These are phyloP conservation scores for Aphelinus atriplicis DNA, from an alignment of 1,140 invertebrate species.

Conservation along the genomic window DNA sequence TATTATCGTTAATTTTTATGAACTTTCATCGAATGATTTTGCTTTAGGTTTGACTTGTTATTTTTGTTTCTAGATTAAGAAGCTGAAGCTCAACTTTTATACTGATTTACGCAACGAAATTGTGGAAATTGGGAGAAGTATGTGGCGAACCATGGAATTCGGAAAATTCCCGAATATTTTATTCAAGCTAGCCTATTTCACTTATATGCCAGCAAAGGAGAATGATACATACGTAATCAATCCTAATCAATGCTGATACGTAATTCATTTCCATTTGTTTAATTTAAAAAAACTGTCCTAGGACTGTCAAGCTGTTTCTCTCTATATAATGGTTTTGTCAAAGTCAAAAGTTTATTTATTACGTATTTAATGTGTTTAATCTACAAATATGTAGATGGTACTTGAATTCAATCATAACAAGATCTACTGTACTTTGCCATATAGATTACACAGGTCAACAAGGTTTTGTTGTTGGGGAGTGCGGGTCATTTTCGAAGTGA, in stretches of 20 bases:
- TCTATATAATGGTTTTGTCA: no score
- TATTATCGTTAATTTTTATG: not conserved
- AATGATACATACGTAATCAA: conserved; percentile 45
- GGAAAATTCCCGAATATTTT: conserved; percentile 50
- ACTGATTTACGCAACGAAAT: conserved; percentile 48
- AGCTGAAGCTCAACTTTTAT: conserved; percentile 46
- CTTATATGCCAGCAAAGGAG: conserved; percentile 55
- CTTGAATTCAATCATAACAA: no score
- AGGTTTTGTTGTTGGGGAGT: not conserved
- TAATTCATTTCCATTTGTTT: no score
- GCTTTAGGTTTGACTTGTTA: not conserved
- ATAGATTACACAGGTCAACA: not conserved
- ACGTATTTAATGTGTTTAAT: no score
- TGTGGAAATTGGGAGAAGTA: conserved; percentile 43
- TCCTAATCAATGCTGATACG: conserved; percentile 39
- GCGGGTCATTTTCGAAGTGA: not conserved
- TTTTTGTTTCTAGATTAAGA: conserved; percentile 45
- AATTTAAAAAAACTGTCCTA: no score
- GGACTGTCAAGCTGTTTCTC: no score
- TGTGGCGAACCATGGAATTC: conserved; percentile 54
- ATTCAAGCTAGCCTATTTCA: conserved; percentile 58
- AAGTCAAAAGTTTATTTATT: no score
- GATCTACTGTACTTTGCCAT: no score
- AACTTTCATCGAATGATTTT: conserved; percentile 1
- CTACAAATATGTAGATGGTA: no score